Base-by-base conservation (phyloP, 2,888 invertebrate species). In the Cephonodes hylas region DNA sequence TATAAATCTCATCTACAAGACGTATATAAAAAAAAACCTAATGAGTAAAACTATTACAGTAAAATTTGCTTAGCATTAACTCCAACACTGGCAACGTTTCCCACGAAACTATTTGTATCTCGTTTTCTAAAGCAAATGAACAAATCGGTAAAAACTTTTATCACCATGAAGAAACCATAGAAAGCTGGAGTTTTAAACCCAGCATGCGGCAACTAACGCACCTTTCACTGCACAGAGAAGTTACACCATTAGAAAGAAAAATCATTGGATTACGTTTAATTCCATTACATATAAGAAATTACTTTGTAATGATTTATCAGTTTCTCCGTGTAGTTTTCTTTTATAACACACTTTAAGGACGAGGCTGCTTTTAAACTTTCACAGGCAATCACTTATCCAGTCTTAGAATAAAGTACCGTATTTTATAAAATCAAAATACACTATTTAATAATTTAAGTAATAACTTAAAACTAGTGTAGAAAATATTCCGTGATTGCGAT, bases 191-290 rank as follows among this genome's bases (percentile, higher is more conserved):
- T 25, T 48, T 15, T 20, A 48, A 23, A 48, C 25, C 13, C 7
- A 15, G 25, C 48, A n/a, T 46, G 45, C 10, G 45, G 23, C 15
- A 25, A 48, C n/a, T 7, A 44, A 10, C n/a, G 5, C 25, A n/a
- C 45, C 48, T 53, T 53, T 61, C 61, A 31, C 48, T 53, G 3
- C 15, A 27, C 4, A n/a, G 1, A 20, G 15, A 53, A 22, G 45
- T 53, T 18, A 27, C 48, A 53, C 48, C 48, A 53, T 53, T 53
- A 53, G 27, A 53, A 53, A 53, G 27, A 53, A 53, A 44, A 53
- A 53, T 27, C 48, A 53, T 27, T 45, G 22, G 10, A 45, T 45
- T 27, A 27, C 10, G 27, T 53, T 53, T 53, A 53, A 53, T 53
- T 53, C 18, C 27, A 53, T 53, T 27, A 27, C 27, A 8, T 27